phyloP scores from a whole-genome alignment of 2,888 invertebrate species.

The Protonemura montana region DNA sequence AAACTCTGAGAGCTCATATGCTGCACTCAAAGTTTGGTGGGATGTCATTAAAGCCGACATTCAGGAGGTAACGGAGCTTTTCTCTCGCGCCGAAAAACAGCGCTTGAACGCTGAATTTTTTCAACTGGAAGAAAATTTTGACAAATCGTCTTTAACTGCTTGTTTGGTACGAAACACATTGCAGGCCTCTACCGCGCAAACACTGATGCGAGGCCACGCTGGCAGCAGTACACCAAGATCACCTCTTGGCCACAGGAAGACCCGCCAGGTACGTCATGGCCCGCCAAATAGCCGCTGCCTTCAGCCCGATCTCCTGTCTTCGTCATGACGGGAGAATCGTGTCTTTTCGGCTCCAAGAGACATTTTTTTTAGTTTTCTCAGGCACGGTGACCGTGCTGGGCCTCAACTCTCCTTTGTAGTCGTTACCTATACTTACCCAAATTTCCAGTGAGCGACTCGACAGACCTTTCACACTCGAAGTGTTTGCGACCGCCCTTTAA shows the following conservation, averaged over 20 bases:
- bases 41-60: slow-evolving; percentile 17
- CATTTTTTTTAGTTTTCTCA: background rate
- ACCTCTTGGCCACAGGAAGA: slow-evolving; percentile 15
- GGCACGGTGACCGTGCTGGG: background rate
- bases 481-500: background rate
- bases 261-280: background rate
- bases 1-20: background rate
- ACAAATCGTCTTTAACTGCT: background rate
- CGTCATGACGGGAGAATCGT: background rate
- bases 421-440: background rate
- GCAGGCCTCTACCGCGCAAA: background rate
- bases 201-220: background rate
- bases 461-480: background rate
- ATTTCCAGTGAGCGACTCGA: background rate
- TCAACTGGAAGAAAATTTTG: background rate
- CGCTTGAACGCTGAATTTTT: background rate
- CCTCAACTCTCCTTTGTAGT: slow-evolving; percentile 20
- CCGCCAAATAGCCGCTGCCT: background rate
- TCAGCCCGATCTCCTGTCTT: background rate
- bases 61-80: background rate
- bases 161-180: background rate
- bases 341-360: too few relatives aligned
- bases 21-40: slow-evolving; percentile 13
- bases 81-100: background rate
- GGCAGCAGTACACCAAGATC: background rate